These are phyloP conservation scores for Seira musarum DNA, from an alignment of 2,888 invertebrate genomes.

Conservation along the genomic window DNA sequence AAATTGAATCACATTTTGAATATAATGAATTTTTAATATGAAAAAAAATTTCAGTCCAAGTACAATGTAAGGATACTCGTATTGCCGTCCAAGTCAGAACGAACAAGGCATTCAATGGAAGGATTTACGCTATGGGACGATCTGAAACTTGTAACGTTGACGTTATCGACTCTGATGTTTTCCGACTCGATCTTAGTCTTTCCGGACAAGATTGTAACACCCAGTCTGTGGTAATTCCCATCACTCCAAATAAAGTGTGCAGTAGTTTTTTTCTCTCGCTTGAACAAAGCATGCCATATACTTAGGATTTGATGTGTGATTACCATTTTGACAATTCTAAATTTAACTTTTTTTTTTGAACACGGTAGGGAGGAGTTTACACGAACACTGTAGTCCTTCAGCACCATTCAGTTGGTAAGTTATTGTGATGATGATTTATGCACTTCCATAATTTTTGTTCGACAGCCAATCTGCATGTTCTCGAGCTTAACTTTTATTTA, in stretches of 20 bases:
- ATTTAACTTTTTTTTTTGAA: no score
- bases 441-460: neutral
- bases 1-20: constrained; percentile 1
- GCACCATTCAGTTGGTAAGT: constrained; percentile 94
- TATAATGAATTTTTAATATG: constrained; percentile 8
- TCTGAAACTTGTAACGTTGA: constrained; percentile 97
- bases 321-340: no score
- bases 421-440: no score
- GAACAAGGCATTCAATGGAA: constrained; percentile 94
- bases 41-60: constrained; percentile 79
- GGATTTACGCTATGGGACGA: constrained; percentile 93
- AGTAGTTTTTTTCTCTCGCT: neutral
- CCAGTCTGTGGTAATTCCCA: constrained; percentile 85
- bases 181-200: constrained; percentile 93
- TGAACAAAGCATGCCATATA: constrained; percentile 6
- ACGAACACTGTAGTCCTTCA: constrained; percentile 95
- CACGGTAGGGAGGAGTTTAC: constrained; percentile 88
- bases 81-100: constrained; percentile 94
- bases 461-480: neutral
- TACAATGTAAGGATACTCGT: constrained; percentile 94
- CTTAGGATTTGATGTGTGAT: neutral
- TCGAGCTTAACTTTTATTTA: constrained; percentile 79
- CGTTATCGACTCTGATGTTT: constrained; percentile 92
- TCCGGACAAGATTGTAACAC: constrained; percentile 96
- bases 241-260: constrained; percentile 71